These are phyloP conservation scores for Tricholauxania praeusta DNA, from an alignment of 2,888 invertebrate species.

Conservation along the genomic window DNA sequence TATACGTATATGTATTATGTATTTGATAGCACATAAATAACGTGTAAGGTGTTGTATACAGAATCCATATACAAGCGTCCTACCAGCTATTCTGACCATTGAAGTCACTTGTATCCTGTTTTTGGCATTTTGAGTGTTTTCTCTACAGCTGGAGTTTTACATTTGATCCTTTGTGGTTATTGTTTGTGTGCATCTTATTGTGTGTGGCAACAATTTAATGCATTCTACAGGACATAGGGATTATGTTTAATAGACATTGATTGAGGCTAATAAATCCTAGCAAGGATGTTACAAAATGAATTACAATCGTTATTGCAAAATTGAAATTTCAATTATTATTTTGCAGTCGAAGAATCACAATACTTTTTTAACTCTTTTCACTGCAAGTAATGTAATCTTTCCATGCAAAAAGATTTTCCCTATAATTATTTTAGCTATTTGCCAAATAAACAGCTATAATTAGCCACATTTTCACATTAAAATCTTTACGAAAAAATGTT, in stretches of 20 bases:
- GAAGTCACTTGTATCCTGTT: not conserved
- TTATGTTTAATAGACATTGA: constrained; percentile 27
- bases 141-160: constrained; percentile 9
- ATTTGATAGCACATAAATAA: not conserved
- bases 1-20: not conserved
- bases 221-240: constrained; percentile 26
- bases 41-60: constrained; percentile 3
- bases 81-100: too few relatives aligned
- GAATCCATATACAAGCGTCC: not conserved
- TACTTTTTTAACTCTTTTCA: too few relatives aligned
- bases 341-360: too few relatives aligned
- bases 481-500: constrained; percentile 11
- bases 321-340: too few relatives aligned
- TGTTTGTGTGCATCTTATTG: not conserved
- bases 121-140: constrained; percentile 31
- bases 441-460: constrained; percentile 1
- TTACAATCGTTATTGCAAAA: too few relatives aligned
- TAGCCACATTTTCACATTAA: constrained; percentile 18
- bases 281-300: too few relatives aligned
- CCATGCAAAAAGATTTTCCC: too few relatives aligned
- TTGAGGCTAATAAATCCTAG: constrained; percentile 27
- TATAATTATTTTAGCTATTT: not conserved
- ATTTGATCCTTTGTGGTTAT: constrained; percentile 20
- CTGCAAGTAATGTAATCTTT: too few relatives aligned
- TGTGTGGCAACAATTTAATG: constrained; percentile 25